Evolutionary conservation across 1,140 invertebrate genomes (phyloP), one percentile per base, ranked within the genome.

Genomic region (Musca domestica): DNA sequence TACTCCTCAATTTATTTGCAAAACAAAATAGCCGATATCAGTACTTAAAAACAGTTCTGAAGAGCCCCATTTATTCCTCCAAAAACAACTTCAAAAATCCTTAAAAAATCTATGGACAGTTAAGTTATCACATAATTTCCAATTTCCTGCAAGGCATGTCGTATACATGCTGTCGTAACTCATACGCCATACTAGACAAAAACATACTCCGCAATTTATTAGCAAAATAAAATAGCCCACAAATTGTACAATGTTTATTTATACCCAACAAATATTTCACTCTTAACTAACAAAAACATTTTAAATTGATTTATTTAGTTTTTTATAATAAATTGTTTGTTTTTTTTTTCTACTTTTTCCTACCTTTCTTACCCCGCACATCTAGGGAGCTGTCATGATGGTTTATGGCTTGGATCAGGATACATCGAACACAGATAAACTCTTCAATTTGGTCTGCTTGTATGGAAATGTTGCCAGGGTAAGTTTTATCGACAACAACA

Each of bases 361-460:
- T 23, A 54, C 15, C 58, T 25, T 61, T 67, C 61, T 61, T 30
- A 41, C 6, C 34, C 34, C 34, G 19, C 54, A 10, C 30, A 15
- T 64, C 70, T 75, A 86, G 84, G 93, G 94, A 19, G 90, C 92
- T 54, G 96, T 99, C 52, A 90, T 98, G 85, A 99, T 99, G 96
- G 95, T 99, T 27, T 99, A 99, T 84, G 96, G 96, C 23, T 85
- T 99, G 17, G 94, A 96, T 78, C 89, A 91, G 54, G 89, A 94
- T 71, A 95, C 95, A 79, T 93, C 96, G 80, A 99, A 98, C 84
- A 92, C 94, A 70, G 95, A 98, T 82, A 90, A 92, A 77, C 87
- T 99, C n/a, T 99, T 99, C 88, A 99, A 99, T 85, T 86, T 99
- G 66, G 95, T 99, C 83, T 99, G 97, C 84, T 87, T 98, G 46